phyloP scores from a whole-genome alignment of 2,888 invertebrate genomes.

The Rotaria socialis region DNA sequence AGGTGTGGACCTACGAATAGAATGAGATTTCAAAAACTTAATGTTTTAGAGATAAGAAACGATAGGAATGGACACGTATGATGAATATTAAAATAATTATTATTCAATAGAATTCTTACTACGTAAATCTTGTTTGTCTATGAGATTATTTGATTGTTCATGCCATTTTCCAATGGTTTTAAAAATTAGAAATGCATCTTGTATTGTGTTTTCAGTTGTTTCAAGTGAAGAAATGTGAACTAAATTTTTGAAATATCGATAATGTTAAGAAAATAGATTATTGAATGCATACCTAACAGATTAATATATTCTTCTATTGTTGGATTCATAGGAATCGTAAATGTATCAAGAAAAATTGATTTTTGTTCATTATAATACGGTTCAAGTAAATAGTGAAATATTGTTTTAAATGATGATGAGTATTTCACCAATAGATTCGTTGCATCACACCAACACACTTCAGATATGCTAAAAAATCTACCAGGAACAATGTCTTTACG shows the following conservation, averaged over 20 bases:
- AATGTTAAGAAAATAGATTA: background rate
- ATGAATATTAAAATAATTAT: too few species aligned
- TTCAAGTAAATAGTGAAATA: background rate
- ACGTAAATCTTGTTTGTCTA: background rate
- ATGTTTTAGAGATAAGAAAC: too few species aligned
- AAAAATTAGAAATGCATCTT: slow-evolving; percentile 14
- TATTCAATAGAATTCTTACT: too few species aligned
- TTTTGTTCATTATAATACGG: slow-evolving; percentile 37
- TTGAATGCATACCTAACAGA: background rate
- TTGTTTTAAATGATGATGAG: background rate
- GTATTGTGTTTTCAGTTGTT: background rate
- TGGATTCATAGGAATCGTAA: slow-evolving; percentile 13
- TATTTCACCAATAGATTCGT: slow-evolving; percentile 36
- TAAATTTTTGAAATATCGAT: background rate
- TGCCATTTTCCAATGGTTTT: background rate
- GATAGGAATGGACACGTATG: too few species aligned
- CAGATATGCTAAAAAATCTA: background rate
- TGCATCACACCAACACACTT: slow-evolving; percentile 41
- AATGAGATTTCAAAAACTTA: too few species aligned
- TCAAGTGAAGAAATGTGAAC: background rate
- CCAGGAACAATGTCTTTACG: background rate
- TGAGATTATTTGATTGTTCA: background rate
- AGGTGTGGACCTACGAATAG: too few species aligned
- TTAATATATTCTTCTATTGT: slow-evolving; percentile 36
- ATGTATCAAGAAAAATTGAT: slow-evolving; percentile 37